Evolutionary conservation across 2,113 vertebrate species (phyloP).

Genomic region (Mirza zaza): DNA sequence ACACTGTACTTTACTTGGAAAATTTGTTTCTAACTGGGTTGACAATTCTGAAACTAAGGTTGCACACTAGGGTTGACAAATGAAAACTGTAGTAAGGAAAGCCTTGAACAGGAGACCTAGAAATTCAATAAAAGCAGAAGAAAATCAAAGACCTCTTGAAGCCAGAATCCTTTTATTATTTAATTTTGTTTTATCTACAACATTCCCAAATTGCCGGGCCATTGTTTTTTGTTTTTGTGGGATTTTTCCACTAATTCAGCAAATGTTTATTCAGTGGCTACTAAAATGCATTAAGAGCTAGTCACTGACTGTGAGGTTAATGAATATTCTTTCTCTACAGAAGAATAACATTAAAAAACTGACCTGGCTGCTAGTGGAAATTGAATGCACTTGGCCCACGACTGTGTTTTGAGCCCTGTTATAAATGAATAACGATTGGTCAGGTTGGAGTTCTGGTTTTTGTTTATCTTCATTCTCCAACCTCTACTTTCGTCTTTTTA

Average conservation of each 20-base stretch:
- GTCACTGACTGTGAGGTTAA: neutral
- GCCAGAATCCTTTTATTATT: neutral
- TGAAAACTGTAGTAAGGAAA: neutral
- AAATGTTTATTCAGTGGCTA: neutral
- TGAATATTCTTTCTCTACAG: neutral
- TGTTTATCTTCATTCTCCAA: neutral
- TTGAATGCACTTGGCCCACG: fast-evolving
- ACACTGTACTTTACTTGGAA: neutral
- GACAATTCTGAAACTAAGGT: neutral
- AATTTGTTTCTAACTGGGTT: neutral
- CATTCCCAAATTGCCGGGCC: neutral
- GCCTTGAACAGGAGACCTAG: neutral
- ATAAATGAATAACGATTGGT: neutral
- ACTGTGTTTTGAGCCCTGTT: neutral
- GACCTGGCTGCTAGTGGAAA: too few relatives aligned
- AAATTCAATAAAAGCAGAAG: neutral
- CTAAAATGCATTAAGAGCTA: neutral
- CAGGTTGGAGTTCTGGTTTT: neutral
- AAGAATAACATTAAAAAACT: neutral
- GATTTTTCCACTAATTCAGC: neutral
- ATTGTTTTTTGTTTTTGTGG: neutral
- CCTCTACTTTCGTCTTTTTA: neutral
- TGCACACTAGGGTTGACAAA: neutral
- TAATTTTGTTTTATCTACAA: neutral
- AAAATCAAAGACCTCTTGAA: neutral